phyloP scores from a whole-genome alignment of 2,888 invertebrate genomes.

The Nymphalis polychloros region DNA sequence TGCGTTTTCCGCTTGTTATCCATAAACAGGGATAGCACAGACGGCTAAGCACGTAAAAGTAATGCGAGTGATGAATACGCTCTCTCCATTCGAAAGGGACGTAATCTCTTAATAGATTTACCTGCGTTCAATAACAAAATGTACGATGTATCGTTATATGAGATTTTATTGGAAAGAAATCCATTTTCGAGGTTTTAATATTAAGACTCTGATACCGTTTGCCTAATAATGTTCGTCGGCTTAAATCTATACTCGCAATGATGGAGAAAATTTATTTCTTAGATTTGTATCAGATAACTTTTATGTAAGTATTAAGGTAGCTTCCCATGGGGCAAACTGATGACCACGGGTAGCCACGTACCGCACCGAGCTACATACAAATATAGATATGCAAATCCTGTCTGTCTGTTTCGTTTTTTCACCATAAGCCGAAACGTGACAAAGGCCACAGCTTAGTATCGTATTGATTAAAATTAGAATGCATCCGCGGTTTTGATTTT shows the following conservation, averaged over 20 bases:
- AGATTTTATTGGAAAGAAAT: constrained; percentile 30
- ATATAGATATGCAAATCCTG: too few relatives aligned
- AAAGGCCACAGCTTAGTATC: too few relatives aligned
- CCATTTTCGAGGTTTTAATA: constrained; percentile 18
- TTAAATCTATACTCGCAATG: neutral
- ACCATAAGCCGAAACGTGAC: too few relatives aligned
- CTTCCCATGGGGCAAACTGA: too few relatives aligned
- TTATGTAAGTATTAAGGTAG: too few relatives aligned
- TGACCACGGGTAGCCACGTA: too few relatives aligned
- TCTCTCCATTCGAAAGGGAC: constrained; percentile 33
- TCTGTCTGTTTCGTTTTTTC: too few relatives aligned
- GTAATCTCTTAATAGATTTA: constrained; percentile 42
- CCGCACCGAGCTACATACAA: too few relatives aligned
- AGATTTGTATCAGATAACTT: neutral
- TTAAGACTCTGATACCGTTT: constrained; percentile 1
- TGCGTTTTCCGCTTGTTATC: constrained; percentile 9
- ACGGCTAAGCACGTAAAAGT: constrained; percentile 31
- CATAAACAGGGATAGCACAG: constrained; percentile 29
- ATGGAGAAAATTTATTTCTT: neutral
- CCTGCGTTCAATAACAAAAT: constrained; percentile 39
- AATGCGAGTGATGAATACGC: constrained; percentile 39
- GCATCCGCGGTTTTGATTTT: too few relatives aligned
- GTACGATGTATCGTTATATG: constrained; percentile 33
- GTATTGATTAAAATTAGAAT: too few relatives aligned
- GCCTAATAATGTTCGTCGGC: neutral